phyloP scores from a whole-genome alignment of 1,140 invertebrate genomes.

The Eumaeus atala region DNA sequence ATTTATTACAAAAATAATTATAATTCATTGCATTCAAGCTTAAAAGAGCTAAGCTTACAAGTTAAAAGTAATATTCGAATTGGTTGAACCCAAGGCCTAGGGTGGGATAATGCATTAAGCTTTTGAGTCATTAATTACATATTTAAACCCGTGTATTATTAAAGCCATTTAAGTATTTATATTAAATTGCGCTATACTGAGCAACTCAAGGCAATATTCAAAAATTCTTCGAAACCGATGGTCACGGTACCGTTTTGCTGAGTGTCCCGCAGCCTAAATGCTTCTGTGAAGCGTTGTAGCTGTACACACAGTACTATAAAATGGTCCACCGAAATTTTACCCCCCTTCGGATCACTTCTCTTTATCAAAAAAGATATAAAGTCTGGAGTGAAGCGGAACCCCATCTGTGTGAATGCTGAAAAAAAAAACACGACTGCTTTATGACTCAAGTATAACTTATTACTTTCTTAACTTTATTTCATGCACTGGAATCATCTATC shows the following conservation, averaged over 20 bases:
- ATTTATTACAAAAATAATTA: too few species aligned
- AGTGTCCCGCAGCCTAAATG: constrained; percentile 83
- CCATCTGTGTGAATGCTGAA: constrained; percentile 89
- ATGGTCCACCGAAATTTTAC: constrained; percentile 86
- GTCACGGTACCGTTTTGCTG: constrained; percentile 85
- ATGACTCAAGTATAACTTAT: too few species aligned
- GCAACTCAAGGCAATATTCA: constrained; percentile 83
- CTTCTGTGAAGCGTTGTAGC: constrained; percentile 89
- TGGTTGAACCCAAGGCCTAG: too few species aligned
- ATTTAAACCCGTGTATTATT: too few species aligned
- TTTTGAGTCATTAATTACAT: too few species aligned
- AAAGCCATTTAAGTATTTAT: too few species aligned
- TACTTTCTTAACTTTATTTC: too few species aligned
- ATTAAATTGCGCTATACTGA: constrained; percentile 50
- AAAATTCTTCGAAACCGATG: constrained; percentile 90
- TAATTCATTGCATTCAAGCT: too few species aligned
- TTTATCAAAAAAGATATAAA: constrained; percentile 84
- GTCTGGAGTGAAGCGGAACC: constrained; percentile 87
- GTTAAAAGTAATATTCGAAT: too few species aligned
- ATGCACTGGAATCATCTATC: too few species aligned
- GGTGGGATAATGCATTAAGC: too few species aligned
- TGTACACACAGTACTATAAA: constrained; percentile 92
- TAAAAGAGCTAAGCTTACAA: too few species aligned
- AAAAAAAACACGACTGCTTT: constrained; percentile 21
- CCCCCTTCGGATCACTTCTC: constrained; percentile 79